A percentile compares a stretch with the other conserved stretches of the same genome.
phyloP scores from a whole-genome alignment of 1,140 invertebrate genomes.

The Apis florea region DNA sequence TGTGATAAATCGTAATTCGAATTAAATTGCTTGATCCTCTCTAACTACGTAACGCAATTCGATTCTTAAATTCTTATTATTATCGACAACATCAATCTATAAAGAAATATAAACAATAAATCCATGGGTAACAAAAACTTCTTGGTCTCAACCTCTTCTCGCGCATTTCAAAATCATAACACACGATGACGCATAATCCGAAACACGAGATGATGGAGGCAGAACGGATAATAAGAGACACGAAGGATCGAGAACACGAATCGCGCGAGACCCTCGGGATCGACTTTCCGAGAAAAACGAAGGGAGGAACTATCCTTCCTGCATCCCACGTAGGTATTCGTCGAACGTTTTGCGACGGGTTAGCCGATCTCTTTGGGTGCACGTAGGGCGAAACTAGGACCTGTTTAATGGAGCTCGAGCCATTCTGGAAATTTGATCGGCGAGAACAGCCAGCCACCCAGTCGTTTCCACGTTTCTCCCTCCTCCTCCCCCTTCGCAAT shows the following conservation, averaged over 20 bases:
- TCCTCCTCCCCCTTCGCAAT: slow-evolving; percentile 13
- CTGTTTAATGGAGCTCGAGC: slow-evolving; percentile 73
- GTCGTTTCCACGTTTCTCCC: slow-evolving; percentile 50
- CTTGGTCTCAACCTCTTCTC: not conserved
- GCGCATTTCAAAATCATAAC: not conserved
- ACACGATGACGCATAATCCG: not conserved
- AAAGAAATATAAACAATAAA: too few relatives aligned
- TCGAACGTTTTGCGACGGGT: slow-evolving; percentile 67
- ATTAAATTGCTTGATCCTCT: too few relatives aligned
- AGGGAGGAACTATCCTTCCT: slow-evolving; percentile 48
- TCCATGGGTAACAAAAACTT: not conserved
- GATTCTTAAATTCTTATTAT: too few relatives aligned
- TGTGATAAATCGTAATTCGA: too few relatives aligned
- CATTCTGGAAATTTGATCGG: slow-evolving; percentile 75
- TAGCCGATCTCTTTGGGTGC: slow-evolving; percentile 51
- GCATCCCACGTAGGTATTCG: slow-evolving; percentile 55
- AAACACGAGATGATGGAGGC: slow-evolving; percentile 31
- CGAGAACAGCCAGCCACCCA: slow-evolving; percentile 68
- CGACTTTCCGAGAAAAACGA: slow-evolving; percentile 51
- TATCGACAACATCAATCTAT: too few relatives aligned
- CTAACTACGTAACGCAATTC: too few relatives aligned
- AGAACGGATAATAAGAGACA: slow-evolving; percentile 34
- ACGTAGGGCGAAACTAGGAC: slow-evolving; percentile 56
- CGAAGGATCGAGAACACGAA: slow-evolving; percentile 54
- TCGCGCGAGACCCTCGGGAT: slow-evolving; percentile 56